These are phyloP conservation scores for Coptodon rendalli DNA, from an alignment of 2,113 vertebrate genomes.

Conservation along the genomic window DNA sequence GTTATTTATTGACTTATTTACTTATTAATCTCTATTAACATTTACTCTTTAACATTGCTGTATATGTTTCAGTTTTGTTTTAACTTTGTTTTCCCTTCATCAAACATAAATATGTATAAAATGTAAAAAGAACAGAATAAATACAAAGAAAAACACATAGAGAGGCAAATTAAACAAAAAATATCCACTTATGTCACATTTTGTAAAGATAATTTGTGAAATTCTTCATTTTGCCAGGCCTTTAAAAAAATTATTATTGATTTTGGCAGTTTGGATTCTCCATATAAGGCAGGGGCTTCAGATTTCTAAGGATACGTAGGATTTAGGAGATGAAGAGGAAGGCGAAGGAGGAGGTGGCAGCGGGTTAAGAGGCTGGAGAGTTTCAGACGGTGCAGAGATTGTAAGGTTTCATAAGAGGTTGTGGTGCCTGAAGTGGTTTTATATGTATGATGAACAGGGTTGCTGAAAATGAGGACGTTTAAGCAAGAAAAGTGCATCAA, in stretches of 20 bases:
- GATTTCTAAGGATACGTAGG: neutral
- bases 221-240: neutral
- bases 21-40: neutral
- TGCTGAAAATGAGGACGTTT: neutral
- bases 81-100: neutral
- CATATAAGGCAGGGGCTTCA: neutral
- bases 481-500: slow-evolving; percentile 9
- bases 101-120: neutral
- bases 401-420: slow-evolving; percentile 4
- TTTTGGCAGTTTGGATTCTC: neutral
- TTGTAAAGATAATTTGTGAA: neutral
- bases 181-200: neutral
- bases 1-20: neutral
- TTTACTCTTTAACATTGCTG: neutral
- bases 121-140: neutral
- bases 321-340: slow-evolving; percentile 26
- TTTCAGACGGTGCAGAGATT: slow-evolving; percentile 7
- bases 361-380: slow-evolving; percentile 17
- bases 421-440: slow-evolving; percentile 25
- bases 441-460: neutral
- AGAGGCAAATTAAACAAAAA: neutral
- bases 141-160: neutral
- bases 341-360: neutral
- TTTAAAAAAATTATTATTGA: neutral
- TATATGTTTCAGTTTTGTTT: neutral